A percentile compares a stretch with the other conserved stretches of the same genome.
These are phyloP conservation scores for Timema cristinae DNA, from an alignment of 2,888 invertebrate genomes.

Conservation along the genomic window DNA sequence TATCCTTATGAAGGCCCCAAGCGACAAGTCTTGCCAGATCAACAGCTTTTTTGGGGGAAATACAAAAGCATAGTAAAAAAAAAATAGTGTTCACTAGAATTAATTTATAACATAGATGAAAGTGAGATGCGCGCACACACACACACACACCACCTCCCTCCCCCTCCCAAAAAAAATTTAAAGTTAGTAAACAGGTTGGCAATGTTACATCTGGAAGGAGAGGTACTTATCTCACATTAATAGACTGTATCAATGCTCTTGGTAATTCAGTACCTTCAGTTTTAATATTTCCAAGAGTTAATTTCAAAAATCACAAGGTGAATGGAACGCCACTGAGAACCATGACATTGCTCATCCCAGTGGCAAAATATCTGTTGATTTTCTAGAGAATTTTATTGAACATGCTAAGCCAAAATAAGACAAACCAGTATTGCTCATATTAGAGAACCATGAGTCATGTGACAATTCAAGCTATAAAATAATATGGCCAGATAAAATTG, in stretches of 20 bases:
- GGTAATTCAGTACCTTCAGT: neutral
- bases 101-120: conserved; percentile 3
- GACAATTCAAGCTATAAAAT: conserved; percentile 22
- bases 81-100: neutral
- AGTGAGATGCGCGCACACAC: neutral
- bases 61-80: neutral
- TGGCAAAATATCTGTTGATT: conserved; percentile 23
- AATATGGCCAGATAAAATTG: conserved; percentile 36
- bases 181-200: neutral
- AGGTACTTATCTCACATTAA: neutral
- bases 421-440: conserved; percentile 19
- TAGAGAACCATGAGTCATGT: conserved; percentile 28
- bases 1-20: neutral
- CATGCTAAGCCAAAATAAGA: conserved; percentile 7
- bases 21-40: neutral
- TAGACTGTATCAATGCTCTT: neutral
- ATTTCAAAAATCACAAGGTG: conserved; percentile 26
- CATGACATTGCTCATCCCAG: conserved; percentile 26
- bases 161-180: neutral
- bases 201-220: neutral
- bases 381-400: conserved; percentile 27
- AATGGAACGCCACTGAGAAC: conserved; percentile 26
- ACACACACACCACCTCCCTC: neutral
- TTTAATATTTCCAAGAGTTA: conserved; percentile 11
- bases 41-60: neutral